Base-by-base conservation (phyloP, 2,888 invertebrate genomes). In the Clostera curtula region DNA sequence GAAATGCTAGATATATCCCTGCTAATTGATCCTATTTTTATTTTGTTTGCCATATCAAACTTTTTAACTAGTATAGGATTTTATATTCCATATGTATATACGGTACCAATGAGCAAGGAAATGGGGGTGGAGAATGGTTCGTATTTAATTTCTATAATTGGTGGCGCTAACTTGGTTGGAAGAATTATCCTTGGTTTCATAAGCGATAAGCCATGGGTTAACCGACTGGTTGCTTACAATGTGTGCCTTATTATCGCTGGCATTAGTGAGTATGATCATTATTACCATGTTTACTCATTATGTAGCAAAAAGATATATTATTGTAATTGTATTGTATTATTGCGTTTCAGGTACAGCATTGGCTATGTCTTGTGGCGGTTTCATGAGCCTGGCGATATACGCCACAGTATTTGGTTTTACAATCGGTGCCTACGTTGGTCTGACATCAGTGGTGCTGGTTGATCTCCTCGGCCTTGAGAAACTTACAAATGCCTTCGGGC, bases 51-150 rank as follows among this genome's bases (percentile, higher is more conserved):
- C 7, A 51, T 95, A 28, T 98, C 98, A 18, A 99, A 99, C 76
- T 96, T 99, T 68, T 90, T 94, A 61, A 96, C 96, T 20, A 97
- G 95, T 63, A 91, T 97, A 59, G 97, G 97, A 35, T 97, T 96
- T 84, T 95, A 96, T 69, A 89, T 97, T 58, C 97, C 97, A 16
- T 96, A 96, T 63, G 90, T 96, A 27, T 97, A 93, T 61, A 87
- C 93, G 34, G 90, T 91, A 48, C 88, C 92, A 24, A 88, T 91
- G 77, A 92, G 93, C 6, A 85, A 90, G 34, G 79, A 89, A 28
- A 60, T 90, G 25, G 85, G 82, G 1, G 74, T 93, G 15, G 59
- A 73, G 9, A 83, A 86, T 28, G 89, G 92, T 3, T 89, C 91
- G 49, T 89, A 88, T 55, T 82, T 96, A 30, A 85, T 96, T 41